These are phyloP conservation scores for Danio rerio DNA, from an alignment of 2,113 vertebrate species.

Conservation along the genomic window GRCz12tu NC_133186.1:39181501-39182000, in stretches of 20 bases:
- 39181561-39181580: neutral
- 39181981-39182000: slow-evolving; percentile 3
- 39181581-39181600: neutral
- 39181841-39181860: slow-evolving; percentile 46
- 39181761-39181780: slow-evolving; percentile 74
- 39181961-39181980: neutral
- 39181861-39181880: slow-evolving; percentile 48
- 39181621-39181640: slow-evolving; percentile 67
- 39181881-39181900: slow-evolving; percentile 19
- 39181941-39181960: slow-evolving; percentile 46
- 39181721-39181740: slow-evolving; percentile 75
- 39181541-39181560: too few species aligned
- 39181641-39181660: slow-evolving; percentile 80
- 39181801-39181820: slow-evolving; percentile 72
- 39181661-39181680: slow-evolving; percentile 56
- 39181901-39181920: slow-evolving; percentile 1
- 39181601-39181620: neutral
- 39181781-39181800: slow-evolving; percentile 66
- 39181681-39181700: slow-evolving; percentile 63
- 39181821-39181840: slow-evolving; percentile 43
- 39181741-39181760: slow-evolving; percentile 68
- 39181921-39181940: neutral
- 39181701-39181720: slow-evolving; percentile 61
- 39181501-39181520: too few species aligned
- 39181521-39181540: too few species aligned